Evolutionary conservation across 2,888 invertebrate species (phyloP).

Genomic region (Ectemnius continuus): DNA sequence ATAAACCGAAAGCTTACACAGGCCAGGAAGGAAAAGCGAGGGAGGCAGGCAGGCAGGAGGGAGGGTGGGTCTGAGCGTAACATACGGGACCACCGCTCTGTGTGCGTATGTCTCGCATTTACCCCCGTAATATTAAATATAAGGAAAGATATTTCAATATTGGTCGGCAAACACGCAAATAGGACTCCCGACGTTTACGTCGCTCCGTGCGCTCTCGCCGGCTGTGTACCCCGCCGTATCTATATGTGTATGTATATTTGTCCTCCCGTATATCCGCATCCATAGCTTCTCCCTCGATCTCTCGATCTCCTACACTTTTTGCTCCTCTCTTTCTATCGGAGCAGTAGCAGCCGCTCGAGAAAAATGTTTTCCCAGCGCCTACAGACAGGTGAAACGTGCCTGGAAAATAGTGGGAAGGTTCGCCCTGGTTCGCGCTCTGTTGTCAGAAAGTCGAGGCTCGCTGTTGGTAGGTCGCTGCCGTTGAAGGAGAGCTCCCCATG

Average conservation of each 20-base stretch:
- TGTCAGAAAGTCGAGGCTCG: constrained; percentile 17
- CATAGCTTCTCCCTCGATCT: not conserved
- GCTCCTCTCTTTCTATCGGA: too few relatives aligned
- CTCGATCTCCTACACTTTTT: too few relatives aligned
- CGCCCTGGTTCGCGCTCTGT: constrained; percentile 4
- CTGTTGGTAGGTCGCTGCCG: constrained; percentile 14
- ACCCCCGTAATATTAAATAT: constrained; percentile 67
- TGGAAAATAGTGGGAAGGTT: constrained; percentile 2
- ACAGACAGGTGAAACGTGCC: constrained; percentile 38
- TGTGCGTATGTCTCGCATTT: constrained; percentile 49
- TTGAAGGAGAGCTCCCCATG: constrained; percentile 20
- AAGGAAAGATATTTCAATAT: constrained; percentile 70
- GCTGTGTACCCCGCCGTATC: not conserved
- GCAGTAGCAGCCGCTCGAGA: constrained; percentile 2
- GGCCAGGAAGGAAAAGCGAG: not conserved
- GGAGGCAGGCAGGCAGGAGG: constrained; percentile 10
- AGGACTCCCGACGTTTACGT: constrained; percentile 29
- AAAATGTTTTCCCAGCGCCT: constrained; percentile 30
- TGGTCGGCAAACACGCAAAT: constrained; percentile 60
- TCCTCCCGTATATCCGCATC: constrained; percentile 16
- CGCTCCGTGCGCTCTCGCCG: constrained; percentile 5
- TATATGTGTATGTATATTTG: constrained; percentile 29
- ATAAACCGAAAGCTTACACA: constrained; percentile 4
- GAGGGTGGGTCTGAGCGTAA: constrained; percentile 3
- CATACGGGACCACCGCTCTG: constrained; percentile 7